Conservation (phyloP, 2,888 invertebrate species). For the Tachystola acroxantha region DNA sequence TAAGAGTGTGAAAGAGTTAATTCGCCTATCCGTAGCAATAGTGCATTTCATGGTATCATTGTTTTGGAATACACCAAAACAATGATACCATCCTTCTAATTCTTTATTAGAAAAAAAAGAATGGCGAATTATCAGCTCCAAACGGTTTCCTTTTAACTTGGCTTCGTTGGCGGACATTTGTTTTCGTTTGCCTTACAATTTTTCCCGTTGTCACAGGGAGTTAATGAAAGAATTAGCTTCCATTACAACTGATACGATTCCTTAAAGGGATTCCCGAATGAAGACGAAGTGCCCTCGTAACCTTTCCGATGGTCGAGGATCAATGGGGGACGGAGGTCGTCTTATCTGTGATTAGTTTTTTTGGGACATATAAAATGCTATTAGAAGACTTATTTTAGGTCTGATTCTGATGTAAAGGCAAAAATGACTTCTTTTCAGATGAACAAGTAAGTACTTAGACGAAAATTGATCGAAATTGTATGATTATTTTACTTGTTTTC, state of each 20-base stretch:
- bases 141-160: slow-evolving; percentile 5
- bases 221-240: slow-evolving; percentile 79
- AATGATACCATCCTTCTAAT: background rate
- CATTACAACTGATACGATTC: slow-evolving; percentile 75
- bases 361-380: slow-evolving; percentile 47
- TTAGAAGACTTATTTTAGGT: slow-evolving; percentile 24
- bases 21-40: no score
- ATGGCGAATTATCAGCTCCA: background rate
- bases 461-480: no score
- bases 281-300: slow-evolving; percentile 69
- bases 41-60: no score
- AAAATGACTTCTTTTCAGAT: background rate
- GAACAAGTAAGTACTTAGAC: no score
- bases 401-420: no score
- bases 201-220: slow-evolving; percentile 71
- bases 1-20: no score
- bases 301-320: slow-evolving; percentile 61
- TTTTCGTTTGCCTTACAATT: slow-evolving; percentile 62
- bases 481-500: slow-evolving; percentile 1
- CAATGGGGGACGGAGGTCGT: slow-evolving; percentile 46
- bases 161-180: slow-evolving; percentile 32
- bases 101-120: no score
- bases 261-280: slow-evolving; percentile 75
- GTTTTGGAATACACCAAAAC: no score
- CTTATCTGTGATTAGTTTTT: slow-evolving; percentile 68